These are phyloP conservation scores for Zoanthus sociatus DNA, from an alignment of 92 coral and sea anemone species.

Conservation along the genomic window DNA sequence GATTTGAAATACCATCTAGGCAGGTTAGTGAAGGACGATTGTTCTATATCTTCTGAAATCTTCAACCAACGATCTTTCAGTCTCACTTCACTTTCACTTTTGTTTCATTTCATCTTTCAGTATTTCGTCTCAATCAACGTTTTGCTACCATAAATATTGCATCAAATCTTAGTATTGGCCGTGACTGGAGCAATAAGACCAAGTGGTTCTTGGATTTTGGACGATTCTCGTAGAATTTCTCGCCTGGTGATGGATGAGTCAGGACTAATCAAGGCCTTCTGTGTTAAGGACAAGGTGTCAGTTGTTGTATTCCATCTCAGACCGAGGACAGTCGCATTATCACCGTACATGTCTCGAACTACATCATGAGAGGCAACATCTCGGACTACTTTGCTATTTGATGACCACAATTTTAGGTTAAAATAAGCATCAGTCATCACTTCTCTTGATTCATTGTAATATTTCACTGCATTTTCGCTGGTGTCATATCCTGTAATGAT, in stretches of 20 bases:
- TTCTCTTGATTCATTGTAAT: neutral
- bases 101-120: slow-evolving; percentile 43
- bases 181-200: slow-evolving; percentile 52
- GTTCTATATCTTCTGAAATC: slow-evolving; percentile 9
- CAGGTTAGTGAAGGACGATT: neutral
- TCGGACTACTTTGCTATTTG: too few species aligned
- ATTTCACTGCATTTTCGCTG: neutral
- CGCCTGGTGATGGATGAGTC: neutral
- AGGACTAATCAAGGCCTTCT: neutral
- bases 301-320: slow-evolving; percentile 39
- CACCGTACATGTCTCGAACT: slow-evolving; percentile 19
- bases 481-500: neutral
- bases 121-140: slow-evolving; percentile 35
- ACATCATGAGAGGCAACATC: slow-evolving; percentile 1
- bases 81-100: too few species aligned
- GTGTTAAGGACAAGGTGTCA: slow-evolving; percentile 28
- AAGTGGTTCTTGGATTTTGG: slow-evolving; percentile 38
- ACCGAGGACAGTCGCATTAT: slow-evolving; percentile 37
- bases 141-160: slow-evolving; percentile 3
- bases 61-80: slow-evolving; percentile 37
- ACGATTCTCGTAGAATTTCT: slow-evolving; percentile 36
- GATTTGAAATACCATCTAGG: neutral
- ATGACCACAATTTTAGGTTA: too few species aligned
- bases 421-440: neutral
- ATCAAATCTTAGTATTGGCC: slow-evolving; percentile 57